Evolutionary conservation across 1,140 invertebrate genomes (phyloP).

Genomic region (Temnothorax curvispinosus): DNA sequence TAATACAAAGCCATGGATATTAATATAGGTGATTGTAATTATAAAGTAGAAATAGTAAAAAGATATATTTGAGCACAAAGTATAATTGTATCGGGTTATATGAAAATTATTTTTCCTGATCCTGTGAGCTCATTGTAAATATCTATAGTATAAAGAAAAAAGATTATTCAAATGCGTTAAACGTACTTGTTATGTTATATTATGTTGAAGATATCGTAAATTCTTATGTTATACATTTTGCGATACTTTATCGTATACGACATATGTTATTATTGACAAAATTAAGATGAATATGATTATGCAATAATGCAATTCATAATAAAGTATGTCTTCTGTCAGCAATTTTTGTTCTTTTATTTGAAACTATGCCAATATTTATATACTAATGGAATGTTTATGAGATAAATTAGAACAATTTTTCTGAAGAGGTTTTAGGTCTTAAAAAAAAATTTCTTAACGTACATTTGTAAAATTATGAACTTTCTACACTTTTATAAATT

Average conservation of each 20-base stretch:
- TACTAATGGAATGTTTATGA: neutral
- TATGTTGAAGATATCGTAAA: constrained; percentile 47
- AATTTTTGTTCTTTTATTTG: constrained; percentile 27
- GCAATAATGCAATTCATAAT: constrained; percentile 49
- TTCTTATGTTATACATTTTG: constrained; percentile 50
- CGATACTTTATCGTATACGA: constrained; percentile 53
- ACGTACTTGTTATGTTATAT: constrained; percentile 63
- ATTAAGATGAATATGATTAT: constrained; percentile 60
- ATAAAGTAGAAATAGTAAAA: constrained; percentile 45
- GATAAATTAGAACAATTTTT: constrained; percentile 7
- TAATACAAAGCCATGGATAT: constrained; percentile 53
- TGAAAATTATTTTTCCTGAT: constrained; percentile 58
- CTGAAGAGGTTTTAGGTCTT: neutral
- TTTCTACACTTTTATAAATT: neutral
- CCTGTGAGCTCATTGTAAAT: constrained; percentile 67
- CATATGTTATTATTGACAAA: constrained; percentile 35
- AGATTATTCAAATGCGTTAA: constrained; percentile 54
- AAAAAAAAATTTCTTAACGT: neutral
- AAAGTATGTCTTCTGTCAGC: constrained; percentile 40
- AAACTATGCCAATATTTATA: neutral
- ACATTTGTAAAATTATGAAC: constrained; percentile 24
- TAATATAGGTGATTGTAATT: constrained; percentile 50
- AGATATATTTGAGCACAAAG: constrained; percentile 58
- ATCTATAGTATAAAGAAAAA: constrained; percentile 64
- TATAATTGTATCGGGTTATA: constrained; percentile 54